Evolutionary conservation across 2,888 invertebrate species (phyloP), one percentile per base, ranked within the genome.

Genomic region (Xestia sexstrigata): DNA sequence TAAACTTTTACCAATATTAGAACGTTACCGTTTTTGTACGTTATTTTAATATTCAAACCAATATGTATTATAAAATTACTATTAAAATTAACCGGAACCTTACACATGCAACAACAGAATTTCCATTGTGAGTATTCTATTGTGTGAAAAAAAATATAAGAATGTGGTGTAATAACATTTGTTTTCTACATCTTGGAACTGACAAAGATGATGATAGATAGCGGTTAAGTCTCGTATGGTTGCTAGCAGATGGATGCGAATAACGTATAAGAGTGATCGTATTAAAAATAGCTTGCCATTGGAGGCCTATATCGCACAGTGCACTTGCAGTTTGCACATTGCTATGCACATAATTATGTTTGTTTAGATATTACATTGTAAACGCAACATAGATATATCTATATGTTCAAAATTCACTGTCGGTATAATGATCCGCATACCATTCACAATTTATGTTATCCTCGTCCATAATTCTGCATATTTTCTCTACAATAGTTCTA

Each of bases 401-500:
- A 17, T 60, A 23, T 71, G 15, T 52, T 62, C 1, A 26, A 60
- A 4, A 70, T 75, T 60, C 45, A 23, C 35, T 52, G 65, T 45
- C 45, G 30, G 17, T 70, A 58, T 67, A 76, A 80, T 68, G 62
- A 68, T 72, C 35, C 17, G 15, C 68, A 69, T 69, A 23, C 45
- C 65, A 71, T 73, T 72, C 30, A 80, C 13, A 62, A 77, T 84
- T 58, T 75, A 80, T 82, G 67, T 65, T 78, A 74, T 67, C 70
- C 66, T 60, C 58, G 67, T 62, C 55, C 74, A 83, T 81, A 79
- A 79, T 79, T 77, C 65, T 72, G 73, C 73, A 73, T 77, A 85
- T 71, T 85, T 82, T 52, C 66, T 65, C 42, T 62, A 66, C 42
- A 77, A 67, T 67, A 74, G 58, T 63, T 63, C 7, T 66, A 55